Base-by-base conservation (phyloP, 2,113 vertebrate genomes). In the Oreochromis spilurus region DNA sequence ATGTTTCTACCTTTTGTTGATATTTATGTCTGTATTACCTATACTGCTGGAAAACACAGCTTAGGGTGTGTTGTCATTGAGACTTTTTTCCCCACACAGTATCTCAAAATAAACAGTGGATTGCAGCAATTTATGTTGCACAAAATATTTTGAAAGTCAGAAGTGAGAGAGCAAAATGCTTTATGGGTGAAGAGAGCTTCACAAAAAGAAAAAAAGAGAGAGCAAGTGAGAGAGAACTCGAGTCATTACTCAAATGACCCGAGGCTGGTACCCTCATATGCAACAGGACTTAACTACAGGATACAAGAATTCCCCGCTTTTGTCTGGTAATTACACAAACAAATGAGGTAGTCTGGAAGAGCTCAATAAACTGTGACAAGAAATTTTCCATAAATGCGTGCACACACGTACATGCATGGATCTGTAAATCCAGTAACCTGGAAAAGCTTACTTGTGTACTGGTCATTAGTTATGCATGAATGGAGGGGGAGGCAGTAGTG, bases 381-480 rank as follows among this genome's bases (percentile, higher is more conserved):
- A 75, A 4, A 75, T 19, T 0, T 75, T 0, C 43, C 26, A 0
- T 19, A 31, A 19, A 34, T 52, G 45, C 3, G 52, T 5, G 1
- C 17, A 52, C 19, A 8, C 45, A 13, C 0, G 1, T 31, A 50
- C 43, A 77, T 10, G 0, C 0, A 77, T 29, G 40, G 24, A 31
- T 75, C 26, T 50, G 14, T 70, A 81, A 91, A 88, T 91, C 58
- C 84, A 86, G 31, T 78, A 89, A 86, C 21, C 83, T 87, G 38
- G 84, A 72, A 90, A 62, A 80, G 36, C 84, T 86, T 93, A 60
- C 43, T 57, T 10, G 65, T 45, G 81, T 13, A 6, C 34, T 48
- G 52, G 57, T 82, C 0, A 84, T n/a, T 67, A 5, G 21, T 50
- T 4, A 3, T 12, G 81, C 48, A 70, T 52, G 11, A 62, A 58